These are phyloP conservation scores for Pristionchus arcanus DNA, from an alignment of 2,888 invertebrate genomes.

Conservation along the genomic window DNA sequence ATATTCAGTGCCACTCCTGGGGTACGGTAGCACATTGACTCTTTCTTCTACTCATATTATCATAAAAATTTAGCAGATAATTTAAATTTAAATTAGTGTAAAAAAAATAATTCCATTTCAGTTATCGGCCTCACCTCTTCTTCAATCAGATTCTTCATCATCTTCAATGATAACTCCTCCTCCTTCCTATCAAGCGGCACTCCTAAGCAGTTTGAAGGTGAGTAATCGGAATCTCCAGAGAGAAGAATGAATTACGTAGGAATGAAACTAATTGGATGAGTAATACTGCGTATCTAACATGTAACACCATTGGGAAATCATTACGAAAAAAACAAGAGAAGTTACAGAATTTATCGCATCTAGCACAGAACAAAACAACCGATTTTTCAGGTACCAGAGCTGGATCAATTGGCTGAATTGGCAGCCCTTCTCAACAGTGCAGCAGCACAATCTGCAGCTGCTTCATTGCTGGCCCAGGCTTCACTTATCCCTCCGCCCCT, in stretches of 20 bases:
- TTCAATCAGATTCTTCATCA: neutral
- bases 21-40: neutral
- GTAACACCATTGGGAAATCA: neutral
- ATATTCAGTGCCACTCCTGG: neutral
- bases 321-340: neutral
- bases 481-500: slow-evolving; percentile 2
- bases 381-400: slow-evolving; percentile 24
- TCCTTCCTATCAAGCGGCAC: slow-evolving; percentile 40
- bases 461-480: neutral
- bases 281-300: neutral
- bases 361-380: neutral
- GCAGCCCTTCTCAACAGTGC: slow-evolving; percentile 14
- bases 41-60: neutral
- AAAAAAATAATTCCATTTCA: neutral
- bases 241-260: neutral
- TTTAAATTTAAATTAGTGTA: too few relatives aligned
- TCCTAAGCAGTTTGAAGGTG: slow-evolving; percentile 6
- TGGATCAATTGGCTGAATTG: neutral
- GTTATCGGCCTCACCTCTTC: neutral
- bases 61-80: neutral
- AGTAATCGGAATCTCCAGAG: neutral
- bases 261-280: neutral
- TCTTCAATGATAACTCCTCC: slow-evolving; percentile 41
- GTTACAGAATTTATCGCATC: neutral
- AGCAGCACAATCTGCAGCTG: neutral